Percentiles rank a stretch among this genome's conserved stretches.
Conservation (phyloP, 2,888 invertebrate genomes). For the Drosophila mimetica region DNA sequence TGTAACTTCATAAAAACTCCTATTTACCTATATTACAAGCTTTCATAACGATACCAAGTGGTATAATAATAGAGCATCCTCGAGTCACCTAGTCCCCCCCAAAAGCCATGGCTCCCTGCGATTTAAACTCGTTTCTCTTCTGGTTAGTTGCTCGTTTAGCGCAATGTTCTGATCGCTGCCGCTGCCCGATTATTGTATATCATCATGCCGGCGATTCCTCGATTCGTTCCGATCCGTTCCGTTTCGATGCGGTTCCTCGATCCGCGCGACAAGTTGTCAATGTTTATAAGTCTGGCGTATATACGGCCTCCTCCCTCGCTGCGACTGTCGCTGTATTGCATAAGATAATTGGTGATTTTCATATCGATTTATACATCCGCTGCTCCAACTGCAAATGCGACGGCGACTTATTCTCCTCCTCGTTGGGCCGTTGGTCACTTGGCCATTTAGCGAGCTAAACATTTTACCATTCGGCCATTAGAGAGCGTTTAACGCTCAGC, state of each 20-base stretch:
- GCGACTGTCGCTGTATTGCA: conserved; percentile 52
- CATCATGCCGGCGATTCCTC: conserved; percentile 54
- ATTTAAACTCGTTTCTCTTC: conserved; percentile 45
- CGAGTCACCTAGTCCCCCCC: background rate
- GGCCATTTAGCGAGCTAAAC: background rate
- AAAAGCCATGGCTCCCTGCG: conserved; percentile 6
- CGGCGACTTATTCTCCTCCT: background rate
- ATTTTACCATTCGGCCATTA: conserved; percentile 38
- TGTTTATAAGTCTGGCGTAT: conserved; percentile 57
- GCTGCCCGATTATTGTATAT: conserved; percentile 75
- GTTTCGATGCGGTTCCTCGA: conserved; percentile 7
- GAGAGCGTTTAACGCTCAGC: conserved; percentile 59
- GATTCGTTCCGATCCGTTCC: conserved; percentile 19
- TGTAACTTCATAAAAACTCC: background rate
- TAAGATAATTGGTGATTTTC: conserved; percentile 81
- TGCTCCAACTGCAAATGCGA: conserved; percentile 10
- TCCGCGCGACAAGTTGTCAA: conserved; percentile 68
- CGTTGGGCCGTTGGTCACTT: background rate
- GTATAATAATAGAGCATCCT: conserved; percentile 4
- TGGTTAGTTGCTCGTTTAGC: conserved; percentile 57
- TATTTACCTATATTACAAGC: background rate
- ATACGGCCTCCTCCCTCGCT: conserved; percentile 16
- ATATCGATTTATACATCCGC: conserved; percentile 83
- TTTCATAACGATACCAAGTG: background rate
- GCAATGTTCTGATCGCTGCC: conserved; percentile 68